Evolutionary conservation across 2,888 invertebrate genomes (phyloP).

Genomic region (Temnothorax rugatulus): DNA sequence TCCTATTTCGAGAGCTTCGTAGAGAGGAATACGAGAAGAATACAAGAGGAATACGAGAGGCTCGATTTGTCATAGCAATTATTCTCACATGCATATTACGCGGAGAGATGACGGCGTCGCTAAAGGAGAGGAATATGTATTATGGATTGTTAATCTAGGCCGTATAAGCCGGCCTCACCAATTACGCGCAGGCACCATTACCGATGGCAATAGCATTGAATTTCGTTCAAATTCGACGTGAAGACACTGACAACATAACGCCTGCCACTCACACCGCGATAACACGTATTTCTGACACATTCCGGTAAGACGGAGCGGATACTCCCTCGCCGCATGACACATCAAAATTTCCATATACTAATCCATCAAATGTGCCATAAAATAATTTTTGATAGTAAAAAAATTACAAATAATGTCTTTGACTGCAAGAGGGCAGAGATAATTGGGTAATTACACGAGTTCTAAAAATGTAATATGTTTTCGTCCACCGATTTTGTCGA

Average conservation of each 20-base stretch:
- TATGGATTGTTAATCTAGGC: conserved; percentile 63
- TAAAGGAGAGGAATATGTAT: conserved; percentile 42
- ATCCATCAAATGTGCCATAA: background rate
- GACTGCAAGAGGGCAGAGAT: background rate
- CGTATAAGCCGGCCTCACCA: conserved; percentile 40
- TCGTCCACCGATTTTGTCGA: background rate
- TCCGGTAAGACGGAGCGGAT: background rate
- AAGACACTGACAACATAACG: conserved; percentile 30
- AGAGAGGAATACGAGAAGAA: background rate
- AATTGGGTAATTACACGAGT: background rate
- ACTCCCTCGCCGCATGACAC: background rate
- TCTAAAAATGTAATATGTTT: background rate
- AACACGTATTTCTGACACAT: conserved; percentile 35
- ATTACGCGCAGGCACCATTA: conserved; percentile 45
- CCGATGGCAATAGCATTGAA: conserved; percentile 59
- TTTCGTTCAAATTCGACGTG: conserved; percentile 50
- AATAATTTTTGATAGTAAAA: background rate
- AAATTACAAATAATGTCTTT: background rate
- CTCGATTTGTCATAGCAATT: conserved; percentile 26
- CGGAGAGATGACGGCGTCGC: background rate
- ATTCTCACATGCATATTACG: conserved; percentile 21
- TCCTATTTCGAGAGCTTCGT: background rate
- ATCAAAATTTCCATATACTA: conserved; percentile 13
- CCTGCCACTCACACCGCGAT: conserved; percentile 48
- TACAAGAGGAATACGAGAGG: background rate